phyloP scores from a whole-genome alignment of 2,888 invertebrate species.

The Hypercompe scribonia region DNA sequence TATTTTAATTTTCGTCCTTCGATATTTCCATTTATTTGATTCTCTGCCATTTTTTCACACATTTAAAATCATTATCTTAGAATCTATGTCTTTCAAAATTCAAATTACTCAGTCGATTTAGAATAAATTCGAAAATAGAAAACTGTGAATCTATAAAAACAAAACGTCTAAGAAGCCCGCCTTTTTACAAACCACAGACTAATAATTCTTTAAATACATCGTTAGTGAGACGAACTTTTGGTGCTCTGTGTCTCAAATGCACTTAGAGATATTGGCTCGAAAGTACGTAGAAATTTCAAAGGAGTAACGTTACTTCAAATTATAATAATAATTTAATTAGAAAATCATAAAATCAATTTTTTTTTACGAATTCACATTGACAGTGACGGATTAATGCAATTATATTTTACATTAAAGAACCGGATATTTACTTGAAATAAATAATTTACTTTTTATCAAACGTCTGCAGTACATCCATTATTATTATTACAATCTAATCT shows the following conservation, averaged over 20 bases:
- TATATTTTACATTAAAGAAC: slow-evolving; percentile 14
- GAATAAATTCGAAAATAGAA: background rate
- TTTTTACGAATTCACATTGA: slow-evolving; percentile 22
- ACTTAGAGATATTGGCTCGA: background rate
- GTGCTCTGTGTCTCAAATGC: background rate
- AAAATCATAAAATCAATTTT: background rate
- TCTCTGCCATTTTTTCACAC: background rate
- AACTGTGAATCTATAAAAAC: background rate
- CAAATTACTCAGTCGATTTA: background rate
- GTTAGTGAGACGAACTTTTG: background rate
- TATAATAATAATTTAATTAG: background rate
- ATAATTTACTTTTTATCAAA: slow-evolving; percentile 57
- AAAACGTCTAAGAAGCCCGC: background rate
- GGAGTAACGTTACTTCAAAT: background rate
- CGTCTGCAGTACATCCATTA: slow-evolving; percentile 12
- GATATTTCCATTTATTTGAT: background rate
- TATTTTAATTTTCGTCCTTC: background rate
- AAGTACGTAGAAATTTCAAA: background rate
- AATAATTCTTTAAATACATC: background rate
- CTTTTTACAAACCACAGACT: background rate
- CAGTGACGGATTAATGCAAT: slow-evolving; percentile 42
- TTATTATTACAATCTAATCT: slow-evolving; percentile 66
- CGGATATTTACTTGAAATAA: slow-evolving; percentile 38
- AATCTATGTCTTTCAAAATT: background rate
- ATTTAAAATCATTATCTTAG: background rate